These are phyloP conservation scores for Chloropsis hardwickii DNA, from an alignment of 2,113 vertebrate species.

Conservation along the genomic window DNA sequence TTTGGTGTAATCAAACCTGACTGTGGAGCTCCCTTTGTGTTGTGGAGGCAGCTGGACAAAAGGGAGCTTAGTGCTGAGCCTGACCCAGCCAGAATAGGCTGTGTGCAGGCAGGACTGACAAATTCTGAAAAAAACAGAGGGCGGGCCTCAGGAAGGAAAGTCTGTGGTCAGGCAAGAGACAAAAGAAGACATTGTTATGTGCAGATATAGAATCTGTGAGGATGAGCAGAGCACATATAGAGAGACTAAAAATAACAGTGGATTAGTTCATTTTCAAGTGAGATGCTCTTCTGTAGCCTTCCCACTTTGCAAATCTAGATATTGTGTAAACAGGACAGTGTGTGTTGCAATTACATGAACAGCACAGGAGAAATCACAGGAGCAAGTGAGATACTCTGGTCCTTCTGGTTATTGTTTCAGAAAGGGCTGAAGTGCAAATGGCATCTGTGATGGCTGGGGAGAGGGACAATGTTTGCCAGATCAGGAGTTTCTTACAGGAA, in stretches of 20 bases:
- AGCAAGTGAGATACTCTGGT: neutral
- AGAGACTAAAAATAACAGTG: neutral
- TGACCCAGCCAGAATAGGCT: neutral
- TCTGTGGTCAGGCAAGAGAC: neutral
- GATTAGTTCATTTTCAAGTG: neutral
- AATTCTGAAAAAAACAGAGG: neutral
- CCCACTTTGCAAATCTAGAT: neutral
- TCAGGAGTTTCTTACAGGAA: neutral
- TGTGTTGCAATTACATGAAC: neutral
- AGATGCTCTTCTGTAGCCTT: neutral
- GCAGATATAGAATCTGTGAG: neutral
- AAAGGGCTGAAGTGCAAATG: neutral
- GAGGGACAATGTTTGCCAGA: neutral
- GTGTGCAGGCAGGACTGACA: neutral
- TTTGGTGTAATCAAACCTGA: neutral
- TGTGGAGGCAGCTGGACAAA: slow-evolving; percentile 5
- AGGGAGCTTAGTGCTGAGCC: neutral
- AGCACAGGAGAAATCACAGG: neutral
- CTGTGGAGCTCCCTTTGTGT: neutral
- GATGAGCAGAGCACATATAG: neutral
- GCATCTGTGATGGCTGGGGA: neutral
- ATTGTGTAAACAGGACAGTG: neutral
- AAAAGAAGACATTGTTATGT: neutral
- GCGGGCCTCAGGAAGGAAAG: neutral
- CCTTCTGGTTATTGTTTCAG: neutral